A percentile compares a stretch with the other conserved stretches of the same genome.
Conservation (phyloP, 1,140 invertebrate species). For the Druon quercuslanigerum region DNA sequence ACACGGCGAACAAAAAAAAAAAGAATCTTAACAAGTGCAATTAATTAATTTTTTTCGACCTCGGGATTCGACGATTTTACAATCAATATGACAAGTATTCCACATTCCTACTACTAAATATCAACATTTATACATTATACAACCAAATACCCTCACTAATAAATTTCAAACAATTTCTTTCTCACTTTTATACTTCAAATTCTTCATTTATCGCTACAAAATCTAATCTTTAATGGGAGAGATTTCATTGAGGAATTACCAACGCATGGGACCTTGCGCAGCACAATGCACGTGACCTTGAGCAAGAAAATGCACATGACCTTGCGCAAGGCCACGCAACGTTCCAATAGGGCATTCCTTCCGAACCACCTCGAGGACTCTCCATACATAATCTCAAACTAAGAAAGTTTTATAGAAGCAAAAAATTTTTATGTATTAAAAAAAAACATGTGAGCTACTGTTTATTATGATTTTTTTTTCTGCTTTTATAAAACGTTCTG, state of each 20-base stretch:
- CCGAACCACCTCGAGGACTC: too few species aligned
- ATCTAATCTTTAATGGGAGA: too few species aligned
- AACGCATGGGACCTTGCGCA: constrained; percentile 34
- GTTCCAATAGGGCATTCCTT: too few species aligned
- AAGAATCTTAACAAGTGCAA: constrained; percentile 33
- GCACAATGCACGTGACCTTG: constrained; percentile 1
- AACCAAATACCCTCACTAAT: constrained; percentile 49
- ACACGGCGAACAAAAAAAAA: constrained; percentile 56
- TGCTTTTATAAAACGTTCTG: too few species aligned
- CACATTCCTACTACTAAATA: constrained; percentile 67
- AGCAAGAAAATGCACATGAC: not conserved
- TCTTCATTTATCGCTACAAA: not conserved
- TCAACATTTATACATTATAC: constrained; percentile 75
- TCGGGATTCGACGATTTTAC: constrained; percentile 26
- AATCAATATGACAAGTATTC: constrained; percentile 68
- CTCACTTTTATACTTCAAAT: not conserved
- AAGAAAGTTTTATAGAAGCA: too few species aligned
- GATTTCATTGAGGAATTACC: too few species aligned
- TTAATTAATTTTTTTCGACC: not conserved
- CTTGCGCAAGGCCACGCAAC: too few species aligned
- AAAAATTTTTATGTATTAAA: too few species aligned
- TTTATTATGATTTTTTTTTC: too few species aligned
- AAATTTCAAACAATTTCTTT: constrained; percentile 1
- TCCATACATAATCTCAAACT: too few species aligned
- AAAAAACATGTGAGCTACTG: too few species aligned